These are phyloP conservation scores for Pyrrhia umbra DNA, from an alignment of 2,888 invertebrate genomes.

Conservation along the genomic window DNA sequence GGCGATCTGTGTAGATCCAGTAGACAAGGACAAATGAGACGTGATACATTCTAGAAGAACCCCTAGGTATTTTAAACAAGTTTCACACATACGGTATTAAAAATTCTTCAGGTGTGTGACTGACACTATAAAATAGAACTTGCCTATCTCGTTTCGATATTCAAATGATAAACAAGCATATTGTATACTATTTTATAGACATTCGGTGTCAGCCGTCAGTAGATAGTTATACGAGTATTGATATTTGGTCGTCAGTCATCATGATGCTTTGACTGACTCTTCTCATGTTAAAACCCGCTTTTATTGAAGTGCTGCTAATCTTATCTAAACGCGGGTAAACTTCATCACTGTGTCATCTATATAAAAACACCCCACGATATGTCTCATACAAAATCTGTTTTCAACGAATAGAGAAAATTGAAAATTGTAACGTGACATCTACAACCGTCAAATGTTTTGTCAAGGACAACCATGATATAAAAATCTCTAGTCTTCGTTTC, in stretches of 20 bases:
- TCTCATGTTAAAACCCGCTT: no score
- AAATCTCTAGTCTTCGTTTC: neutral
- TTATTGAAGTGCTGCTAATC: no score
- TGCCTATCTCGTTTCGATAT: neutral
- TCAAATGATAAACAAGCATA: no score
- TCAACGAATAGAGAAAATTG: constrained; percentile 11
- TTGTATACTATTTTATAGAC: no score
- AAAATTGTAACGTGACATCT: constrained; percentile 13
- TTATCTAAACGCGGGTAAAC: no score
- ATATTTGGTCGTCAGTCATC: no score
- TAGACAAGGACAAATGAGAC: neutral
- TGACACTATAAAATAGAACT: neutral
- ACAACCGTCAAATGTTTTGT: neutral
- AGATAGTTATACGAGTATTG: no score
- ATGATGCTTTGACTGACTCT: no score
- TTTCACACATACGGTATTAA: neutral
- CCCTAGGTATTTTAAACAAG: neutral
- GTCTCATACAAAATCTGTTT: neutral
- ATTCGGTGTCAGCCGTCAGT: no score
- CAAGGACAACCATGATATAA: constrained; percentile 1
- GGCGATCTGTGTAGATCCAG: neutral
- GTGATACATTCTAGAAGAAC: neutral
- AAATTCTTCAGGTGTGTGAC: neutral
- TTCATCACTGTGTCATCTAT: neutral
- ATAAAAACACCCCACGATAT: constrained; percentile 2